These are phyloP conservation scores for Saturnia japonica DNA, from an alignment of 2,888 invertebrate species.

Conservation along the genomic window DNA sequence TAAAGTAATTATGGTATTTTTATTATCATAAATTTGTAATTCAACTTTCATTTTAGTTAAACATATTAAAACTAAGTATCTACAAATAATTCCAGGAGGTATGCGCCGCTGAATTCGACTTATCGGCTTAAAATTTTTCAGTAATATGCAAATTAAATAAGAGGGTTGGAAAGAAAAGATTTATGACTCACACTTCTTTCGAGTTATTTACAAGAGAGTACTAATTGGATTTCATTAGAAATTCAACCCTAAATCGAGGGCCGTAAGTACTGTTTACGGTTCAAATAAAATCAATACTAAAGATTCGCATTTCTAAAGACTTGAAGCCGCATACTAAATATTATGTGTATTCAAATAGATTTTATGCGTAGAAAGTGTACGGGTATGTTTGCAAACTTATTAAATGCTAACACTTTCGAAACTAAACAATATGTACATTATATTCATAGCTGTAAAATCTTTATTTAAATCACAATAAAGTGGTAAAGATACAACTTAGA, in stretches of 20 bases:
- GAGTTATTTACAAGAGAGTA: slow-evolving; percentile 46
- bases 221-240: slow-evolving; percentile 48
- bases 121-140: neutral
- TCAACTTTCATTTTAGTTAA: neutral
- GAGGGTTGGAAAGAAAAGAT: slow-evolving; percentile 48
- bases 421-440: neutral
- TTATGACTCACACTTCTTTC: slow-evolving; percentile 50
- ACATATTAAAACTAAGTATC: neutral
- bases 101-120: neutral
- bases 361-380: slow-evolving; percentile 5
- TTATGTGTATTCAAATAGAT: neutral
- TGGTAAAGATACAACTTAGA: neutral
- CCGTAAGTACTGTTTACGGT: slow-evolving; percentile 27
- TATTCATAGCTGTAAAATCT: neutral
- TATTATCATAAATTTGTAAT: slow-evolving; percentile 1
- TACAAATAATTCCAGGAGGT: neutral
- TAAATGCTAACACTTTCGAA: neutral
- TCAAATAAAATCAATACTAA: slow-evolving; percentile 36
- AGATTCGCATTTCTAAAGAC: slow-evolving; percentile 28
- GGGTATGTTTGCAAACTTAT: neutral
- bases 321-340: neutral
- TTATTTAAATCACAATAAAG: neutral
- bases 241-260: slow-evolving; percentile 40
- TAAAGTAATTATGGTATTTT: neutral
- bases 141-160: slow-evolving; percentile 10